Base-by-base conservation (phyloP, 2,113 vertebrate genomes). In the Alligator sinensis region DNA sequence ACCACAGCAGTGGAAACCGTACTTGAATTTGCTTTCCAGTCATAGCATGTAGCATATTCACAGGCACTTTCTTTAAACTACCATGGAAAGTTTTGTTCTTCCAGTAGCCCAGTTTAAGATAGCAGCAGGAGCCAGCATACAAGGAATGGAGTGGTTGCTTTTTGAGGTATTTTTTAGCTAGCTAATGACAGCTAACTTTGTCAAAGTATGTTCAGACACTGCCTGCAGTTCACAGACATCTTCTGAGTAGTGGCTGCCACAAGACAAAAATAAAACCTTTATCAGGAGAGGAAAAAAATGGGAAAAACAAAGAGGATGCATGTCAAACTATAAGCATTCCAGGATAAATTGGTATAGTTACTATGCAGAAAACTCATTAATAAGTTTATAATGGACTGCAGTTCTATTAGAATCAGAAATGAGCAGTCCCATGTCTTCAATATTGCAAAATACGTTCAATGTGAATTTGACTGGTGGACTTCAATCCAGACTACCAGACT, bases 11-110 rank as follows among this genome's bases (percentile, higher is more conserved):
- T 22, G 30, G 4, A 9, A 76, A 21, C 13, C 64, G 68, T 94
- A 99, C 99, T 98, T 85, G 97, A 95, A 86, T 99, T 99, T 68
- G 91, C 98, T 91, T 99, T 98, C 99, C 99, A 99, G 22, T 98
- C 98, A 1, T 98, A 99, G 91, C 98, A 99, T 25, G 96, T 98
- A 95, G 99, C 97, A 4, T 97, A 96, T 27, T 91, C 97, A 22
- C 99, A 99, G 19, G 63, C 82, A 97, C 94, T 74, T 94, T 97
- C 34, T 97, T 97, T 1, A 96, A 95, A 95, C 98, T 99, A 57
- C 91, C 94, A 86, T 34, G 24, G 98, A 96, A 82, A 98, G 93
- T 19, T 82, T 61, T 86, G 91, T 96, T 79, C 99, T 97, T 95
- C 99, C 98, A 70, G 91, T 97, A 61, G 95, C 97, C 98, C 98